Base-by-base conservation (phyloP, 37 sponge, comb jelly and placozoan genomes). In the Tethya wilhelma region DNA sequence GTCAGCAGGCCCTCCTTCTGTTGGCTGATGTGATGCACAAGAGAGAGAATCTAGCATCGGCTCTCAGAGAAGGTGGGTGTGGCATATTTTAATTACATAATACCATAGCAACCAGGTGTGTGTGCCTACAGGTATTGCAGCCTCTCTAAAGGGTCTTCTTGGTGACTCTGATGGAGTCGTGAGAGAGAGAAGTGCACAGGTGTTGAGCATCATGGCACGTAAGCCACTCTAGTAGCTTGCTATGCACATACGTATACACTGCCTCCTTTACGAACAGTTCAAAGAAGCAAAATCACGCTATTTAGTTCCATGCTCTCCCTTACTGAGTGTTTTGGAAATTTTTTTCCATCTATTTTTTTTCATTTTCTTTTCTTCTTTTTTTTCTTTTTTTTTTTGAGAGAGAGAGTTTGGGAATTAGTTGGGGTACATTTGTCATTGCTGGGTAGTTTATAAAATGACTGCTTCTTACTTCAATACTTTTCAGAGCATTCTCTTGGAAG, bases 21-120 rank as follows among this genome's bases (percentile, higher is more conserved):
- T 71, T 94, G n/a, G 29, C 56, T 31, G 93, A 94, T 71, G 86
- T 94, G 14, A 25, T 94, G 43, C 95, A 94, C 69, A 87, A 84
- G 63, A 86, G 89, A 67, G 95, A 94, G 44, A 84, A 91, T 32
- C 86, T 94, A 11, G 83, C 89, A 12, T 38, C 83, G 56, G 90
- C 95, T 26, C 38, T 87, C 39, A 65, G 79, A 69, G 95, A 85
- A 82, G 95, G 95, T 90, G 53, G 55, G 11, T 49, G 28, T 12
- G 20, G 62, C 12, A 37, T 6, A 28, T 44, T 69, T 59, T 59
- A 59, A 59, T 12, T 6, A 6, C 62, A 29, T 8, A 59, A 30
- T 25, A n/a, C n/a, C n/a, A n/a, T 14, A 49, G 53, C 14, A 49
- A 49, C 53, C 9, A 9, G 14, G 14, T 49, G 14, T 49, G 53